Percentiles rank a stretch among this genome's conserved stretches.
phyloP scores from a whole-genome alignment of 2,888 invertebrate species.

The Lumbricus terrestris region DNA sequence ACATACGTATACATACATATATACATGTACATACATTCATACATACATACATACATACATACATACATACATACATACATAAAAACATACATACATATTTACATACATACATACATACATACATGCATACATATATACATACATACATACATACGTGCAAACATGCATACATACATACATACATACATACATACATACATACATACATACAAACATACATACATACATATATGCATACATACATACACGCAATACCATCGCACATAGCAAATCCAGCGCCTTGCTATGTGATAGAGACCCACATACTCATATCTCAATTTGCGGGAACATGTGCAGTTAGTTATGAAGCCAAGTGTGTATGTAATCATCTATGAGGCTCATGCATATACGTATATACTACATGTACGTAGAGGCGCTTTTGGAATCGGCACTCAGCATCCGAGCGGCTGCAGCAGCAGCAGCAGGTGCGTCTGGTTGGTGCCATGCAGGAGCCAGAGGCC shows the following conservation, averaged over 20 bases:
- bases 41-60: no score
- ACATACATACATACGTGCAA: no score
- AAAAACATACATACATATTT: no score
- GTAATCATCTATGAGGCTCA: background rate
- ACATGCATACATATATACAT: no score
- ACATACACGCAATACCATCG: background rate
- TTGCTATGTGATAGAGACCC: background rate
- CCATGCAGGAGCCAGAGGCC: background rate
- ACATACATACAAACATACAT: background rate
- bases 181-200: background rate
- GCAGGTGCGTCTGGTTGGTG: background rate
- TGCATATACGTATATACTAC: no score
- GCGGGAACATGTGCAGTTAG: background rate
- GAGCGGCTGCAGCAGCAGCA: no score
- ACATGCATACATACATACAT: background rate
- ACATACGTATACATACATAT: background rate
- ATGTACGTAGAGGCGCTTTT: background rate
- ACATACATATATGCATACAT: background rate
- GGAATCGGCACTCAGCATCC: background rate
- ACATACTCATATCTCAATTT: background rate
- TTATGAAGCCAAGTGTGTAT: slow-evolving; percentile 3
- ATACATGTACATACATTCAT: background rate
- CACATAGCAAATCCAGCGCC: background rate
- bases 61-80: no score
- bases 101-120: no score